phyloP scores from a whole-genome alignment of 2,888 invertebrate species.

The Yponomeuta sedellus region DNA sequence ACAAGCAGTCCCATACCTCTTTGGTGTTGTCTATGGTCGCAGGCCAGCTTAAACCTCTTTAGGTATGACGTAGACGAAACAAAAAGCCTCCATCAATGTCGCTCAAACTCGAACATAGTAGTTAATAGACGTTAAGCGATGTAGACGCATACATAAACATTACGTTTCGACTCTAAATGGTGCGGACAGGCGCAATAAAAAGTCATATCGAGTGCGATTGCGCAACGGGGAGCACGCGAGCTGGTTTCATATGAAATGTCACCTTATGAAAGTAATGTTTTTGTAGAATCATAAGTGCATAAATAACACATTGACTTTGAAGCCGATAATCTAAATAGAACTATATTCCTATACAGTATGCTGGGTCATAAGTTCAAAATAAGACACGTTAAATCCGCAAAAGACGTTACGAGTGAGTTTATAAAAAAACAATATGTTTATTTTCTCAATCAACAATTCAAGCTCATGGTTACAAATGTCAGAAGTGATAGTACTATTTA shows the following conservation, averaged over 20 bases:
- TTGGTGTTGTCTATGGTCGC: slow-evolving; percentile 1
- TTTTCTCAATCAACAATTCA: too few species aligned
- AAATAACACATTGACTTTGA: background rate
- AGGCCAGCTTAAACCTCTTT: background rate
- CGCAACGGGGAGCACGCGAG: slow-evolving; percentile 38
- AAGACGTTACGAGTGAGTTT: too few species aligned
- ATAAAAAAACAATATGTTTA: too few species aligned
- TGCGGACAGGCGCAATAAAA: slow-evolving; percentile 35
- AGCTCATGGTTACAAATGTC: too few species aligned
- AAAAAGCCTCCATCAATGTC: slow-evolving; percentile 24
- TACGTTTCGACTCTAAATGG: slow-evolving; percentile 43
- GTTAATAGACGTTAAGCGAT: slow-evolving; percentile 37
- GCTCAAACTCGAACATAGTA: slow-evolving; percentile 31
- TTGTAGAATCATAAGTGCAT: background rate
- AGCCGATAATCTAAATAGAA: too few species aligned
- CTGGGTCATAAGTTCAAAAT: too few species aligned
- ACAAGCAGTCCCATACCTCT: background rate
- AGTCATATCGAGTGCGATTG: slow-evolving; percentile 37
- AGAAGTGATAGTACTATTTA: too few species aligned
- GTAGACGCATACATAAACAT: slow-evolving; percentile 51
- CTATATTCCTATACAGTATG: too few species aligned
- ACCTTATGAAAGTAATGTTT: background rate
- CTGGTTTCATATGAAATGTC: slow-evolving; percentile 26
- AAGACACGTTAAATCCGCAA: too few species aligned
- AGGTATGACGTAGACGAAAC: background rate